Evolutionary conservation across 2,888 invertebrate genomes (phyloP).

Genomic region (Lucinisca nassula): DNA sequence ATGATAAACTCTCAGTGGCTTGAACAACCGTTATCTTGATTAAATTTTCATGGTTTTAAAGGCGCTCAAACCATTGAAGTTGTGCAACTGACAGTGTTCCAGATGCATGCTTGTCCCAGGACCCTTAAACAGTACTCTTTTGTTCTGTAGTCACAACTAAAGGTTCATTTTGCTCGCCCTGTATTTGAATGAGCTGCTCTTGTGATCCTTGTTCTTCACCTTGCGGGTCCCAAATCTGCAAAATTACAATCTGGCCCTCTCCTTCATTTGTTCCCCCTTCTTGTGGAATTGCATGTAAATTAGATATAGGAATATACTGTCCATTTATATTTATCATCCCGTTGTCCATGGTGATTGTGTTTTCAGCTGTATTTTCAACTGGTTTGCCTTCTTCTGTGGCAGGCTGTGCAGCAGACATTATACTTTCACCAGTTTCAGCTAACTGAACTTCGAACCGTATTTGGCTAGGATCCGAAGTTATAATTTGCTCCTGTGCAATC

Average conservation of each 20-base stretch:
- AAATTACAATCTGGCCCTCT: slow-evolving; percentile 80
- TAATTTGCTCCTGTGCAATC: neutral
- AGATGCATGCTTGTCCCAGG: too few species aligned
- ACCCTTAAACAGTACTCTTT: too few species aligned
- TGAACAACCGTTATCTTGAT: too few species aligned
- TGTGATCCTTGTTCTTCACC: slow-evolving; percentile 68
- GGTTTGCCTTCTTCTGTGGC: neutral
- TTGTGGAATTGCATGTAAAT: slow-evolving; percentile 58
- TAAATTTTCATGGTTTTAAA: too few species aligned
- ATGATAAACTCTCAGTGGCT: too few species aligned
- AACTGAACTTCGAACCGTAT: neutral
- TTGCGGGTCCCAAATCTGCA: slow-evolving; percentile 80
- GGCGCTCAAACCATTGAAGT: too few species aligned
- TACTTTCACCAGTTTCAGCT: neutral
- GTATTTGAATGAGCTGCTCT: slow-evolving; percentile 37
- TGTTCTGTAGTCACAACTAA: neutral
- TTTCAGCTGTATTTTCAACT: neutral
- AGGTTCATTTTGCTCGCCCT: neutral
- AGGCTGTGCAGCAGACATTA: neutral
- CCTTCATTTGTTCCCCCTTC: slow-evolving; percentile 66
- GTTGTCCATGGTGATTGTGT: slow-evolving; percentile 3
- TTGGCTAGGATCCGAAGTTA: neutral
- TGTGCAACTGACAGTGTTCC: too few species aligned
- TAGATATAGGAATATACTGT: neutral
- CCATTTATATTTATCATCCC: slow-evolving; percentile 66